Evolutionary conservation across 2,888 invertebrate species (phyloP), one percentile per base, ranked within the genome.

Genomic region (Cenopis cana): DNA sequence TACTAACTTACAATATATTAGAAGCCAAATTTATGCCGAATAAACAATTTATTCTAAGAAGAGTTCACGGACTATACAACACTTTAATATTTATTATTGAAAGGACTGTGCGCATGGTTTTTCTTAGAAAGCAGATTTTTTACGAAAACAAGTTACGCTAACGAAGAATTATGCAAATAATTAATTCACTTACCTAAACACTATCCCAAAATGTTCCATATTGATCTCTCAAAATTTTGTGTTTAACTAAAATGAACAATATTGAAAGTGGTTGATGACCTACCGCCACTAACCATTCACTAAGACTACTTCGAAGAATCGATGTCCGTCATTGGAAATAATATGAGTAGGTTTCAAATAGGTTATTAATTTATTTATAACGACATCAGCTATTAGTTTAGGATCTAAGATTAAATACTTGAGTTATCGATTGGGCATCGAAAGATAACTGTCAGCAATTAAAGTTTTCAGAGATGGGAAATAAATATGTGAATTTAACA

Each of bases 401-500:
- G 68, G 46, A 62, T 55, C 68, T 61, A 17, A 54, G 61, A 68
- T 61, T 60, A 18, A 41, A 50, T 41, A 54, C n/a, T 14, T 52
- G 38, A 52, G 52, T 38, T 64, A 38, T 64, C 52, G 64, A 20
- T 54, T 64, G 64, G 24, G 38, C 54, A 54, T 54, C 20, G 20
- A 20, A 8, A 12, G 52, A 64, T 64, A 64, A 52, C n/a, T 29
- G 14, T 1, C 9, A n/a, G n/a, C n/a, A n/a, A n/a, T n/a, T n/a
- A n/a, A n/a, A n/a, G 33, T 64, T n/a, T 38, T 64, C 54, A 38
- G 24, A 36, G n/a, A 0, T 54, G 36, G 29, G 29, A 24, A 17
- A 33, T 62, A 11, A 20, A 24, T 24, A 24, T 18, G 6, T 29
- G 14, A 8, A 49, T 2, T 38, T 38, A 12, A 3, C 11, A 24